Conservation (phyloP, 2,797 vertebrate genomes). For the Tapirus indicus region DNA sequence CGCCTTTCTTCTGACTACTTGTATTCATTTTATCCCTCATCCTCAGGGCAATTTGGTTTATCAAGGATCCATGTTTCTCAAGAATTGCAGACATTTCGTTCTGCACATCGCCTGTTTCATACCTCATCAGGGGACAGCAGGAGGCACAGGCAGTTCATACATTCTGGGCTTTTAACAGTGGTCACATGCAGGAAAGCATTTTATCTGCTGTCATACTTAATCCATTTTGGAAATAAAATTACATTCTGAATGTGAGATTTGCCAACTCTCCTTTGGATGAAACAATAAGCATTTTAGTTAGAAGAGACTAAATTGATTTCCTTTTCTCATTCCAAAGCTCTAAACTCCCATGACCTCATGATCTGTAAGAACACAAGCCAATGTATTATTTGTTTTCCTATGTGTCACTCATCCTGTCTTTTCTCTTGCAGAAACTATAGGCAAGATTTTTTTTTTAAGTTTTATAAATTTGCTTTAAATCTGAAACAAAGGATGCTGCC, state of each 20-base stretch:
- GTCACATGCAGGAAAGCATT: not conserved
- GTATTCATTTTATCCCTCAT: conserved; percentile 50
- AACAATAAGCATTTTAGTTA: conserved; percentile 73
- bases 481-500: not conserved
- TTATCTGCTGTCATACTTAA: not conserved
- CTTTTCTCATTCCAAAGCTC: conserved; percentile 67
- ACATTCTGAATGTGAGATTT: conserved; percentile 44
- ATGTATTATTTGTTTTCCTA: conserved; percentile 13
- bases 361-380: conserved; percentile 30
- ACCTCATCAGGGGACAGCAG: not conserved
- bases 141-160: not conserved
- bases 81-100: conserved; percentile 59
- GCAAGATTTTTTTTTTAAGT: not conserved
- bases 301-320: conserved; percentile 77
- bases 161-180: conserved; percentile 55
- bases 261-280: conserved; percentile 59
- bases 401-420: not conserved
- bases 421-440: not conserved
- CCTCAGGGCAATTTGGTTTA: conserved; percentile 19
- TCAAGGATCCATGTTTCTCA: not conserved
- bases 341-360: conserved; percentile 15
- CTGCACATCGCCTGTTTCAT: not conserved
- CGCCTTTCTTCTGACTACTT: not conserved
- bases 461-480: not conserved
- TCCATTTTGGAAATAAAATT: conserved; percentile 47